Evolutionary conservation across 1,140 invertebrate species (phyloP), one percentile per base, ranked within the genome.

Genomic region (Drosophila paulistorum): DNA sequence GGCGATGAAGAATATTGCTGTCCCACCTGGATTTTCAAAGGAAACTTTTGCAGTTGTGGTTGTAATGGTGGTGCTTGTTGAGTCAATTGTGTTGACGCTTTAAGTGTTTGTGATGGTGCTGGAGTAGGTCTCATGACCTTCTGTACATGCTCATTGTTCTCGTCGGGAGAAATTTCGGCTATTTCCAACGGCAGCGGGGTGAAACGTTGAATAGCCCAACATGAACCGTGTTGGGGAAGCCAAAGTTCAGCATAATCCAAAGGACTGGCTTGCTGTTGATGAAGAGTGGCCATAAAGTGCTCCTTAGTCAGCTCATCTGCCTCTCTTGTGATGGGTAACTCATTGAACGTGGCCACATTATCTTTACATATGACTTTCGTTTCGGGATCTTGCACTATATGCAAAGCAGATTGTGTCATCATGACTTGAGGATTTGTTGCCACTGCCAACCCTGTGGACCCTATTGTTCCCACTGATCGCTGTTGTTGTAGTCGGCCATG

Each of bases 211-310:
- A 60, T 26, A 23, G 58, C 20, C 35, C 35, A 14, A 1, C 26
- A 23, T 17, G 11, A 41, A 7, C 13, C 35, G 7, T 61, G 41
- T 1, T 20, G 45, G 20, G 45, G 45, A 11, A 70, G 57, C 68
- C 71, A 86, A n/a, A 75, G 57, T 30, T 71, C 39, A 6, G 70
- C 54, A 66, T 61, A 69, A 55, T 39, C 17, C 41, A 79, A 10
- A 5, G 71, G 71, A 72, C 71, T 81, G 1, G 23, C 7, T 2
- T 61, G 58, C 54, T 73, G 54, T 7, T 67, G 41, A 17, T 69
- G 57, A 14, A 79, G 61, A 13, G 60, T 48, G 57, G 71, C 64
- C 71, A 71, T 63, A 13, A 82, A 79, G 20, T 79, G 83, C 14
- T 57, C 65, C 17, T 39, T 58, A 0, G 68, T 41, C 3, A 3